Evolutionary conservation across 2,797 vertebrate species (phyloP).

Genomic region (Sebastes goodei): DNA sequence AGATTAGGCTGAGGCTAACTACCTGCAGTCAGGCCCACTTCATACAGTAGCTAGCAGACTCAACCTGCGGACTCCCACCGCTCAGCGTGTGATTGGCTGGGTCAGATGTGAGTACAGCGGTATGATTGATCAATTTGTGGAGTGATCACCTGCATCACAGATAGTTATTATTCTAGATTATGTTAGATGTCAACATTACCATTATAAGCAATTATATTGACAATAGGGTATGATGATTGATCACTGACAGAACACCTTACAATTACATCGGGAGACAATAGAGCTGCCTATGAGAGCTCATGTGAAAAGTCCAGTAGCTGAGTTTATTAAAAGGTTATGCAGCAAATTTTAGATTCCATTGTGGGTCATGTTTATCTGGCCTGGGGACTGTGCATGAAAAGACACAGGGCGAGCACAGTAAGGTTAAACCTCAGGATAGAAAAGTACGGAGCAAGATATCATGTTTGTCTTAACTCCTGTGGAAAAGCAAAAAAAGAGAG

Average conservation of each 20-base stretch:
- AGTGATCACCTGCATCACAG: background rate
- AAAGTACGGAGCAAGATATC: background rate
- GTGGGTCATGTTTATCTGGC: background rate
- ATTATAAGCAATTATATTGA: background rate
- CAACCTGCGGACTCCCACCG: background rate
- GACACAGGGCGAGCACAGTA: background rate
- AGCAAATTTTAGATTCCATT: background rate
- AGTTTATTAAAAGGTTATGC: background rate
- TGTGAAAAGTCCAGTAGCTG: background rate
- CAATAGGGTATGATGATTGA: conserved; percentile 1
- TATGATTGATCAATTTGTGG: conserved; percentile 21
- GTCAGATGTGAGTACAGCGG: background rate
- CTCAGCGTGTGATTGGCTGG: conserved; percentile 12
- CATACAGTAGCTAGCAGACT: conserved; percentile 54
- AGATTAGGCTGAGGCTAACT: conserved; percentile 66
- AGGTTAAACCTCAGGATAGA: background rate
- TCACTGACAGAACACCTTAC: background rate
- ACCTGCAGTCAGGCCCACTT: conserved; percentile 59
- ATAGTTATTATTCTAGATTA: conserved; percentile 9
- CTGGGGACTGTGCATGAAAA: background rate
- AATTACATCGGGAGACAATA: conserved; percentile 22
- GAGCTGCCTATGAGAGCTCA: background rate
- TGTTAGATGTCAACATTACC: conserved; percentile 13
- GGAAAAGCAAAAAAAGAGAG: background rate
- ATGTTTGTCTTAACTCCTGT: background rate